Percentiles rank a stretch among this genome's conserved stretches.
Conservation (phyloP, 2,797 vertebrate genomes). For the Protosalanx chinensis region DNA sequence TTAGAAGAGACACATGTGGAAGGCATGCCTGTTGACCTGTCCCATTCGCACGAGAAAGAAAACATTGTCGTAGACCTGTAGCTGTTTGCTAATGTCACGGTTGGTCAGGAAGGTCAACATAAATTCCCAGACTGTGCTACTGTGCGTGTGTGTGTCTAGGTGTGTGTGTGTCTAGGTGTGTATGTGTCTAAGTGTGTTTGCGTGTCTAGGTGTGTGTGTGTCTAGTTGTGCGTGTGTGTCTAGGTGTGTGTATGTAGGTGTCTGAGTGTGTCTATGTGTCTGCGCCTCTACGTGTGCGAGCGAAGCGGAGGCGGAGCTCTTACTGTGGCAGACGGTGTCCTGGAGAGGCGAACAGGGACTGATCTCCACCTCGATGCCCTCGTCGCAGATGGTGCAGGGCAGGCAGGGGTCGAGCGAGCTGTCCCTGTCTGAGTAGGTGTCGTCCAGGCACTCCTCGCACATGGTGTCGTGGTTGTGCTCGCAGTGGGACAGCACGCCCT, state of each 20-base stretch:
- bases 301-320: slow-evolving; percentile 32
- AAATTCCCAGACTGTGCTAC: slow-evolving; percentile 7
- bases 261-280: neutral
- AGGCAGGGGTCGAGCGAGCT: slow-evolving; percentile 92
- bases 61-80: slow-evolving; percentile 33
- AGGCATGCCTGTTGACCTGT: slow-evolving; percentile 43
- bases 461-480: slow-evolving; percentile 78
- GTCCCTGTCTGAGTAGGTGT: slow-evolving; percentile 87
- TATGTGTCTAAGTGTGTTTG: neutral
- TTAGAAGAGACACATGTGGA: slow-evolving; percentile 46
- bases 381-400: slow-evolving; percentile 92
- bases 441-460: slow-evolving; percentile 85
- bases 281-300: neutral
- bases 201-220: neutral
- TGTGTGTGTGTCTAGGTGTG: neutral
- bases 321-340: slow-evolving; percentile 83
- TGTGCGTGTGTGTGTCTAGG: slow-evolving; percentile 4
- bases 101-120: slow-evolving; percentile 8
- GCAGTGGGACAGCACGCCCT: slow-evolving; percentile 81
- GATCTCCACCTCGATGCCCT: slow-evolving; percentile 72
- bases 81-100: slow-evolving; percentile 9
- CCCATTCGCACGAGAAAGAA: slow-evolving; percentile 32
- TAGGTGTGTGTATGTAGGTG: slow-evolving; percentile 13
- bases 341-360: slow-evolving; percentile 72
- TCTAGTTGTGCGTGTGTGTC: slow-evolving; percentile 4